Evolutionary conservation across 2,113 vertebrate species (phyloP), one percentile per base, ranked within the genome.

Genomic region (Oryzias javanicus): DNA sequence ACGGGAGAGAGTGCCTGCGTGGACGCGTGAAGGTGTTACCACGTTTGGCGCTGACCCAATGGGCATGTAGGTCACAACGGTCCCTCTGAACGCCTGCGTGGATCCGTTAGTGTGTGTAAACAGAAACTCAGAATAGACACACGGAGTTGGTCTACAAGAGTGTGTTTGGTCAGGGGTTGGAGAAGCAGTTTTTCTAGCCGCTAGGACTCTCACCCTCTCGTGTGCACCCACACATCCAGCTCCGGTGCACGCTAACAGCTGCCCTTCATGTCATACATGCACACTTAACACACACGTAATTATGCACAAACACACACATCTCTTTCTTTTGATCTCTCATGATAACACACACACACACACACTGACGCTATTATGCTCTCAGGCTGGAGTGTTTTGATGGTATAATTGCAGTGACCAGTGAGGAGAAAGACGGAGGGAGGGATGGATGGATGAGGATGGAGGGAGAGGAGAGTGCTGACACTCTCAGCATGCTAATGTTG

Each of bases 381-480:
- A 88, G 90, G 78, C 87, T 90, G 88, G 89, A 92, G 90, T 90
- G 90, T 90, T 90, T 92, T 90, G 90, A 92, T 91, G 91, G 90
- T 85, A 89, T 92, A 92, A 92, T 92, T 92, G 89, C 90, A 88
- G 81, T 90, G 90, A 89, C 90, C 89, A 91, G 86, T 87, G 89
- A 87, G 83, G 88, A 91, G 83, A 89, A 89, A 87, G 83, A 84
- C 82, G 79, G 82, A 84, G 68, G 76, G 77, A 79, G 79, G 84
- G 81, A 78, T 81, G 82, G 74, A 78, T 75, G 80, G 73, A 70
- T 74, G 80, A 78, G 67, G 58, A 69, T 44, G 58, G 29, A 71
- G 74, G 83, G 82, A 89, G 87, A 88, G 80, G 70, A 80, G 85
- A 87, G 86, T 83, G 83, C 90, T 86, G 88, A 91, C 91, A 89